Percentiles rank a stretch among this genome's conserved stretches.
Evolutionary conservation across 2,797 vertebrate genomes (phyloP).

Genomic region (Platyrinchus mystaceus): DNA sequence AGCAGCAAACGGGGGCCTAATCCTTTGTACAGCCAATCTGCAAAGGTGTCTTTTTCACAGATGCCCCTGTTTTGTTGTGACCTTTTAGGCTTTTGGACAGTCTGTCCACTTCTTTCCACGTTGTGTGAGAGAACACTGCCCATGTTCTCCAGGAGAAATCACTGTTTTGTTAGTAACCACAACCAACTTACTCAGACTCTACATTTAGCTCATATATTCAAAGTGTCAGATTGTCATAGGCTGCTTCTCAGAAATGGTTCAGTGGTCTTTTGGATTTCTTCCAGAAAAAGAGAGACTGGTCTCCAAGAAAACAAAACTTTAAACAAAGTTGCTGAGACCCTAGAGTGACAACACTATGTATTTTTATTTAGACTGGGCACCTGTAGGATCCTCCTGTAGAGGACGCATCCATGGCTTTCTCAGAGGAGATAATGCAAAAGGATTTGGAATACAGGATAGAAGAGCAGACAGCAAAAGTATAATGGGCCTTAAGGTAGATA

Average conservation of each 20-base stretch:
- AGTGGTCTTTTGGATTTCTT: slow-evolving; percentile 3
- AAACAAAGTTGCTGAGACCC: slow-evolving; percentile 63
- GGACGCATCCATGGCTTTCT: slow-evolving; percentile 1
- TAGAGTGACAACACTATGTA: not conserved
- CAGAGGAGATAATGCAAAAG: not conserved
- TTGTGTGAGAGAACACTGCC: not conserved
- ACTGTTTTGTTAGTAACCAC: slow-evolving; percentile 56
- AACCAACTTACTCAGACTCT: slow-evolving; percentile 50
- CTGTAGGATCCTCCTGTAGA: not conserved
- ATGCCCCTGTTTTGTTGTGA: not conserved
- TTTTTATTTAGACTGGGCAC: slow-evolving; percentile 58
- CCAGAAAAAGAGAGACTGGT: slow-evolving; percentile 31
- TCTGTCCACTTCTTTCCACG: not conserved
- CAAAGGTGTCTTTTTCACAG: not conserved
- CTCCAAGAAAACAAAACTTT: slow-evolving; percentile 57
- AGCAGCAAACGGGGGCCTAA: not conserved
- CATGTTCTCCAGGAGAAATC: not conserved
- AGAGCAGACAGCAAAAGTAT: not conserved
- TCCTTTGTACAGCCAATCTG: not conserved
- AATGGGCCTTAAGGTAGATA: not conserved
- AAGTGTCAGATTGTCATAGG: slow-evolving; percentile 25
- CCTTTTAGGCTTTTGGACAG: not conserved
- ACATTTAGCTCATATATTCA: slow-evolving; percentile 46
- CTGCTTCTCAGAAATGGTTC: slow-evolving; percentile 24
- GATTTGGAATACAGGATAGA: not conserved